Evolutionary conservation across 2,888 invertebrate species (phyloP), one percentile per base, ranked within the genome.

Genomic region (Drosophila kambysellisi): DNA sequence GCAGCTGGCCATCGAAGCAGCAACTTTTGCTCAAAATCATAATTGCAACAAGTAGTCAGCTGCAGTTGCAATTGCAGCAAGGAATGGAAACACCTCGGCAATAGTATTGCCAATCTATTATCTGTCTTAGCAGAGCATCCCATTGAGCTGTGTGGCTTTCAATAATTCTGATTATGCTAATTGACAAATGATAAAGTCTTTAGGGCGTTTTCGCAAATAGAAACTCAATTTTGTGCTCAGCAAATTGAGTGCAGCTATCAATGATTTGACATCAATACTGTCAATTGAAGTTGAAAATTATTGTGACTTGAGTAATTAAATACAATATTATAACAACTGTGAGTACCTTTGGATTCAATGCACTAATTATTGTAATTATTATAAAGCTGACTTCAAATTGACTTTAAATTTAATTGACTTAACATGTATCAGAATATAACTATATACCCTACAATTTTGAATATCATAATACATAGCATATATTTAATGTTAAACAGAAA

Each of bases 11-110:
- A 41, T 32, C 20, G 57, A 4, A 12, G 52, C 35, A 56, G 32
- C 52, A 62, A 69, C 73, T 65, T 68, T 75, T 71, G 72, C 65
- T 63, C 51, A 76, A 74, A 85, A 76, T 85, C 86, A 86, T 86
- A 86, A 89, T 89, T 88, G 78, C 89, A 63, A 75, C 71, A 74
- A 76, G 75, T 50, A 67, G 70, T 65, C 58, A 50, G 12, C 11
- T 50, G 8, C 48, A 17, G n/a, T 41, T 20, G 15, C 35, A 61
- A 33, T 60, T 52, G 41, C 32, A 43, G 29, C 41, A 79, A 46
- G 59, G 25, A 46, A 33, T 39, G 59, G 61, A 25, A 43, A 58
- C 66, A 58, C 70, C 70, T 43, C 66, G 57, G 62, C 29, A 32
- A 20, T 46, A 32, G 33, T 37, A 53, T 59, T 33, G 33, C 4